Evolutionary conservation across 2,113 vertebrate species (phyloP), one percentile per base, ranked within the genome.

Genomic region (Phodopus roborovskii): DNA sequence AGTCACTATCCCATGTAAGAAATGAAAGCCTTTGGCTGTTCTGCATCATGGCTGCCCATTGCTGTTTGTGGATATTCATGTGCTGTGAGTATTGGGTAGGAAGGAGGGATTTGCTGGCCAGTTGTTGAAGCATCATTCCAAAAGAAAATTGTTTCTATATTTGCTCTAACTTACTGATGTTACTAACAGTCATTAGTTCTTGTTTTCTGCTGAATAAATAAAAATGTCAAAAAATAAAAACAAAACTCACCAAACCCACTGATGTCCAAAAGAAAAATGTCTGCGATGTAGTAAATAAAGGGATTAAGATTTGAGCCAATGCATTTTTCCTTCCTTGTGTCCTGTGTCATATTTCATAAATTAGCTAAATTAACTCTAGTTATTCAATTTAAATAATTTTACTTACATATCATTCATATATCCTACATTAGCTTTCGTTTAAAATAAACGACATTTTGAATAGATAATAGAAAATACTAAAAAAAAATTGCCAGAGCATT

Each of bases 261-360:
- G 45, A 73, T 92, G 42, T 96, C 82, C 77, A 94, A 93, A 97
- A 90, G 66, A 78, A 74, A 91, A 86, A 95, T 95, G 81, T 95
- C 96, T 87, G 88, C 70, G 71, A 68, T 94, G 50, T 92, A 91
- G 73, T 95, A 70, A 98, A 97, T 97, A 97, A 98, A 97, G 50
- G 71, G 56, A 48, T 94, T 82, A 91, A 95, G 56, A 91, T 83
- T 82, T 74, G 85, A 96, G 92, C 77, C 42, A 85, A 42, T 33
- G 58, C 11, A 15, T 88, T 94, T 92, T 83, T 92, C 42, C 30
- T 78, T 78, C 66, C 66, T 79, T 66, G 62, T 73, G n/a, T 70
- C 3, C 64, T 89, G 7, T n/a, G 24, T 64, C 83, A 12, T 70
- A 10, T n/a, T 94, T 92, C 36, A 75, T 48, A 89, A 88, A 90